Percentiles rank a stretch among this genome's conserved stretches.
Evolutionary conservation across 1,140 invertebrate genomes (phyloP).

Genomic region (Macrocentrus cingulum): DNA sequence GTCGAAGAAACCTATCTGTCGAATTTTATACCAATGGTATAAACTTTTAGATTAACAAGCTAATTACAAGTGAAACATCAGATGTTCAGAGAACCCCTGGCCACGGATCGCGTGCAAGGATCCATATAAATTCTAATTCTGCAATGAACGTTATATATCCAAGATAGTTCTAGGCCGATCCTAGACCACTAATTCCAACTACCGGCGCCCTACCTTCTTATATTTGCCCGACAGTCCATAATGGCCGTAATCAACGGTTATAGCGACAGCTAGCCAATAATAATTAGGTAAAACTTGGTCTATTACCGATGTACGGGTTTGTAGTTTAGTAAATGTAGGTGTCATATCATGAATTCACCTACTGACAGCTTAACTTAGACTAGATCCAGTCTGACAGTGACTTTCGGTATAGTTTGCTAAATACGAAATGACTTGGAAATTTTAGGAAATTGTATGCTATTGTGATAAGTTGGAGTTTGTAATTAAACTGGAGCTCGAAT

Average conservation of each 20-base stretch:
- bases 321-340: constrained; percentile 12
- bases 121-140: constrained; percentile 59
- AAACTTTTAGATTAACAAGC: too few relatives aligned
- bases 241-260: constrained; percentile 56
- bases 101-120: constrained; percentile 50
- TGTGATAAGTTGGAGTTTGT: constrained; percentile 5
- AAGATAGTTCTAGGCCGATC: constrained; percentile 56
- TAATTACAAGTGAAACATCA: too few relatives aligned
- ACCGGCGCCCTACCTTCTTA: constrained; percentile 51
- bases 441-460: constrained; percentile 9
- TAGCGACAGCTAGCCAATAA: constrained; percentile 45
- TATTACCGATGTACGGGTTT: constrained; percentile 25
- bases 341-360: constrained; percentile 29
- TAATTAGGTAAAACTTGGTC: constrained; percentile 50
- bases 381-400: neutral
- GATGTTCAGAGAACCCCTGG: constrained; percentile 47
- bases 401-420: neutral
- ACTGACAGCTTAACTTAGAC: constrained; percentile 9
- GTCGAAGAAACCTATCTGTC: too few relatives aligned
- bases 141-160: constrained; percentile 53
- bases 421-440: constrained; percentile 5
- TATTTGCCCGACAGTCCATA: constrained; percentile 53
- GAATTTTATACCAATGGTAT: too few relatives aligned
- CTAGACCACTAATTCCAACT: constrained; percentile 54
- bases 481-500: neutral